Percentiles rank a stretch among this genome's conserved stretches.
These are phyloP conservation scores for Choloepus didactylus DNA, from an alignment of 2,797 vertebrate genomes.

Conservation along the genomic window DNA sequence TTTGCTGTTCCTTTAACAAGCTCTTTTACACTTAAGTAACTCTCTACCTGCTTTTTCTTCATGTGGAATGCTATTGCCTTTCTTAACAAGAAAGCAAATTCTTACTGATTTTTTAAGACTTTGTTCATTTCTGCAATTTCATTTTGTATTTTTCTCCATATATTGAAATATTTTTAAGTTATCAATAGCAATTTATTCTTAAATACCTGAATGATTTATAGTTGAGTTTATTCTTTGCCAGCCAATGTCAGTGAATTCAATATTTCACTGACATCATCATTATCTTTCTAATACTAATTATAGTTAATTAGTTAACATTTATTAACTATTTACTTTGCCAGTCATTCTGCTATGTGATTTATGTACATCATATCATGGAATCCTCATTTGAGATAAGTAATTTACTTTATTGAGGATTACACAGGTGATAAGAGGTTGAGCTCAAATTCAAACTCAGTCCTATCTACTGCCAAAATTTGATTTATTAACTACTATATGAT, in stretches of 20 bases:
- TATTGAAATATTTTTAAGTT: slow-evolving; percentile 45
- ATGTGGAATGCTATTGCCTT: not conserved
- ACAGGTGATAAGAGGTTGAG: not conserved
- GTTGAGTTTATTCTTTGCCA: slow-evolving; percentile 10
- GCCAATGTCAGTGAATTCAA: not conserved
- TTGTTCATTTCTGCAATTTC: not conserved
- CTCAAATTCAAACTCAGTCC: not conserved
- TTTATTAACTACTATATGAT: slow-evolving; percentile 4
- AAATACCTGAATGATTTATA: not conserved
- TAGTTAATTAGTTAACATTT: not conserved
- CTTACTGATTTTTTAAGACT: not conserved
- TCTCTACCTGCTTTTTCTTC: not conserved
- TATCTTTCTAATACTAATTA: not conserved
- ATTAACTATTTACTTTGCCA: not conserved
- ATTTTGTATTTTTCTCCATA: slow-evolving; percentile 3
- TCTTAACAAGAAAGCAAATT: slow-evolving; percentile 13
- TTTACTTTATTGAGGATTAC: not conserved
- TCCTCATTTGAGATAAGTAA: not conserved
- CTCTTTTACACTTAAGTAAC: not conserved
- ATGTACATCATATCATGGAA: not conserved
- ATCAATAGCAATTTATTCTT: not conserved
- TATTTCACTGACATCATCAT: not conserved
- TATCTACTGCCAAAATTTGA: not conserved
- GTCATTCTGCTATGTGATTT: not conserved
- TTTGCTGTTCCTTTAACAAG: not conserved